These are phyloP conservation scores for Amaurobius ferox DNA, from an alignment of 2,888 invertebrate species.

Conservation along the genomic window DNA sequence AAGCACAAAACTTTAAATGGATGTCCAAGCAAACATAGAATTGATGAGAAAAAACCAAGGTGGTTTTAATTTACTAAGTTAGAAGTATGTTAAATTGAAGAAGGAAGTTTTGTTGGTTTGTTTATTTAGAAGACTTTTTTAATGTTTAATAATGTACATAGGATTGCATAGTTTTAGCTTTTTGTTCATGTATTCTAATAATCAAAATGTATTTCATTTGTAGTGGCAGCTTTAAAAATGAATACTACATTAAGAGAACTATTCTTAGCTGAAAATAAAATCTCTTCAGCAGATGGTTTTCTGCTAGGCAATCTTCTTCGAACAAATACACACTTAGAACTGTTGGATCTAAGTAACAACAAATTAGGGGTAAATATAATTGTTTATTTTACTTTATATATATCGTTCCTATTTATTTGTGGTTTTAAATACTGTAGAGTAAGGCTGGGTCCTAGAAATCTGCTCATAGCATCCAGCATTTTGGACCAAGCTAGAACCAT, in stretches of 20 bases:
- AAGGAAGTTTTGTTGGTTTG: slow-evolving; percentile 11
- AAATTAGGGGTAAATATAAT: slow-evolving; percentile 79
- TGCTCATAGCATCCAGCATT: too few relatives aligned
- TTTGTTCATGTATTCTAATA: neutral
- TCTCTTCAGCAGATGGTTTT: slow-evolving; percentile 85
- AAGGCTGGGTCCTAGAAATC: too few relatives aligned
- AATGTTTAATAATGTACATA: neutral
- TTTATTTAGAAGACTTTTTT: neutral
- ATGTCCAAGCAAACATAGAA: neutral
- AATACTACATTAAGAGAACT: slow-evolving; percentile 87
- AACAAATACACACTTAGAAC: slow-evolving; percentile 85
- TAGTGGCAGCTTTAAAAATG: slow-evolving; percentile 87
- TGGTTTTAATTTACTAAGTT: neutral
- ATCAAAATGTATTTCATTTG: neutral
- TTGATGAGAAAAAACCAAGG: slow-evolving; percentile 1
- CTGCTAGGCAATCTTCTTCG: slow-evolving; percentile 87
- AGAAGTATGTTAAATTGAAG: slow-evolving; percentile 5
- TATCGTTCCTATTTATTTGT: too few relatives aligned
- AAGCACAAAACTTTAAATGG: slow-evolving; percentile 5
- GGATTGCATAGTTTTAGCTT: neutral
- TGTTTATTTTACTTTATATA: too few relatives aligned
- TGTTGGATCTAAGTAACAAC: slow-evolving; percentile 86
- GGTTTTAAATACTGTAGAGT: too few relatives aligned
- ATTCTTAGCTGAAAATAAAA: slow-evolving; percentile 88
- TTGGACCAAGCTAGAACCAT: too few relatives aligned